These are phyloP conservation scores for Mesorhabditis spiculigera DNA, from an alignment of 2,888 invertebrate genomes.

Conservation along the genomic window DNA sequence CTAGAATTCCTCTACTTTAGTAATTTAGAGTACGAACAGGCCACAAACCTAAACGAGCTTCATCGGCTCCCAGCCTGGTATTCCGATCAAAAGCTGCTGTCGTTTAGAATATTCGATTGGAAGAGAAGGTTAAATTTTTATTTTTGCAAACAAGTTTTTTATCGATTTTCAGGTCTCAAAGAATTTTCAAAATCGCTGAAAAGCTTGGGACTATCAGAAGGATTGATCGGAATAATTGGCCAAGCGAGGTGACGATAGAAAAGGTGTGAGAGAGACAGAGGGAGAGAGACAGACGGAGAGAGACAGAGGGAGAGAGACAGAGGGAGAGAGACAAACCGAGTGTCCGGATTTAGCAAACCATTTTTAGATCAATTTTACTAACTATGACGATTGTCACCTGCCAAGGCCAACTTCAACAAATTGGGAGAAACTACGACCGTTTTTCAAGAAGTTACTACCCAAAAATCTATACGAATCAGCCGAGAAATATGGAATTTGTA, in stretches of 20 bases:
- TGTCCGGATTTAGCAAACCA: background rate
- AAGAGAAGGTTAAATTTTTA: background rate
- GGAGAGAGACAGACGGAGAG: no score
- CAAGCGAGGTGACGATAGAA: background rate
- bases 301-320: background rate
- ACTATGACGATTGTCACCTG: background rate
- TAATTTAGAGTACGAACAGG: background rate
- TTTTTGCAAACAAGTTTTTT: no score
- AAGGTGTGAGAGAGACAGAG: background rate
- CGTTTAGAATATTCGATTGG: constrained; percentile 1
- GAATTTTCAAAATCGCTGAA: background rate
- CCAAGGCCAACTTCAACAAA: background rate
- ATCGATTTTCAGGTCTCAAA: background rate
- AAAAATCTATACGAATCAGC: background rate
- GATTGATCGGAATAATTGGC: background rate
- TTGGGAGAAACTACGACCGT: background rate
- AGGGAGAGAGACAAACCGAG: no score
- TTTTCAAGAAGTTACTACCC: background rate
- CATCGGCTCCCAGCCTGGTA: background rate
- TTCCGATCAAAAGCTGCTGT: constrained; percentile 1
- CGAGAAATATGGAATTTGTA: background rate
- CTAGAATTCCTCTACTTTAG: background rate
- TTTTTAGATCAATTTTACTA: background rate
- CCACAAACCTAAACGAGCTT: background rate
- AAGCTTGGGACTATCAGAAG: background rate